Conservation (phyloP, 1,140 invertebrate species). For the Drosophila mojavensis region DNA sequence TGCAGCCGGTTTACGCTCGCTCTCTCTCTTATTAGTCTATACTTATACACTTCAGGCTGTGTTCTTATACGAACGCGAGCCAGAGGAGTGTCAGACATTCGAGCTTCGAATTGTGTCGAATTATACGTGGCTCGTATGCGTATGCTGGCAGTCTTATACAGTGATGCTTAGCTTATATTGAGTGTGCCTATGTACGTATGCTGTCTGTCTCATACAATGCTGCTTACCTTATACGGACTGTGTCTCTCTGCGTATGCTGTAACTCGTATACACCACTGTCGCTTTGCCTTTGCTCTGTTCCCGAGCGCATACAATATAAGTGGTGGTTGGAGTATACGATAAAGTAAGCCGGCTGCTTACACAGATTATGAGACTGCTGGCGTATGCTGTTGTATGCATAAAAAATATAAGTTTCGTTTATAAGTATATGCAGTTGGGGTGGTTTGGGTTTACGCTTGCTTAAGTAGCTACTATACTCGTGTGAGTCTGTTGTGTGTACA, state of each 20-base stretch:
- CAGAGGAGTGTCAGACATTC: background rate
- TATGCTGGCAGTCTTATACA: background rate
- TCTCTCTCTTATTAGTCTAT: slow-evolving; percentile 1
- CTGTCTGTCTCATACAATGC: background rate
- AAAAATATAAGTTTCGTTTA: too few relatives aligned
- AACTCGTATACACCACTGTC: background rate
- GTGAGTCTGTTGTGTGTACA: too few relatives aligned
- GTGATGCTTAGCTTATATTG: background rate
- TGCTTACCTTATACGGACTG: background rate
- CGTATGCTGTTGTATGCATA: background rate
- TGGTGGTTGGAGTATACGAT: background rate
- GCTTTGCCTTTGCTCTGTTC: too few relatives aligned
- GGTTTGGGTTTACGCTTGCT: background rate
- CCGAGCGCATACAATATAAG: slow-evolving; percentile 1
- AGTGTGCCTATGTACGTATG: background rate
- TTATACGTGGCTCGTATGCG: background rate
- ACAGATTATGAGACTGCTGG: background rate
- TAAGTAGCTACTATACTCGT: too few relatives aligned
- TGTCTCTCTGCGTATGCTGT: background rate
- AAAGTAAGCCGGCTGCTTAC: background rate
- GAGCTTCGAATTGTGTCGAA: background rate
- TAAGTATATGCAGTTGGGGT: background rate
- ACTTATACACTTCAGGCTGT: slow-evolving; percentile 13
- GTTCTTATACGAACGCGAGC: too few relatives aligned
- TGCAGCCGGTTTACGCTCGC: slow-evolving; percentile 24